Conservation (phyloP, 2,888 invertebrate species). For the Lucinisca nassula region DNA sequence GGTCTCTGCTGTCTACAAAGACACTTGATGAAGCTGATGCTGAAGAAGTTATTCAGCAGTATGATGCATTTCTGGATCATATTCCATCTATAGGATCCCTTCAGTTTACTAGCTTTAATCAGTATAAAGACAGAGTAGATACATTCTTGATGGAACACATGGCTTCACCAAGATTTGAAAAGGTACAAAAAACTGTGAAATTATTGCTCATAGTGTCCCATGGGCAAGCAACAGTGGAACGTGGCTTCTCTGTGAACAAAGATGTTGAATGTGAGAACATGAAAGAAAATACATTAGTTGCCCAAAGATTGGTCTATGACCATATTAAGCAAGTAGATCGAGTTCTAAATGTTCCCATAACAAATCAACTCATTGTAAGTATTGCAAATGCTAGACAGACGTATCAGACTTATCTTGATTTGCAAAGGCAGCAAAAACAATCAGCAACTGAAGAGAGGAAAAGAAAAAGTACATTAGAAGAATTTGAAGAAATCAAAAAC, state of each 20-base stretch:
- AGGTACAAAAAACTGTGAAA: neutral
- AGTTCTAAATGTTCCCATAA: constrained; percentile 14
- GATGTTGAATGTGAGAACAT: constrained; percentile 24
- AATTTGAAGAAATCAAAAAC: neutral
- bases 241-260: constrained; percentile 16
- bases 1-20: neutral
- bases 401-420: constrained; percentile 8
- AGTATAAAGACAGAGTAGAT: constrained; percentile 25
- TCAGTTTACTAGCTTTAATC: constrained; percentile 11
- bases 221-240: constrained; percentile 10
- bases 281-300: constrained; percentile 1
- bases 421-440: neutral
- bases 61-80: constrained; percentile 15
- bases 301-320: constrained; percentile 3
- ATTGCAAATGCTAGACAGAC: constrained; percentile 9
- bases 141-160: constrained; percentile 18
- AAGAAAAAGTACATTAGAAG: neutral
- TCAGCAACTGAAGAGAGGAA: neutral
- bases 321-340: neutral
- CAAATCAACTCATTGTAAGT: constrained; percentile 3
- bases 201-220: neutral
- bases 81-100: neutral
- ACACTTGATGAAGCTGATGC: neutral
- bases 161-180: neutral
- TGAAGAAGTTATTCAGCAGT: constrained; percentile 15